A percentile compares a stretch with the other conserved stretches of the same genome.
phyloP scores from a whole-genome alignment of 2,113 vertebrate genomes.

The Dasyurus viverrinus region DNA sequence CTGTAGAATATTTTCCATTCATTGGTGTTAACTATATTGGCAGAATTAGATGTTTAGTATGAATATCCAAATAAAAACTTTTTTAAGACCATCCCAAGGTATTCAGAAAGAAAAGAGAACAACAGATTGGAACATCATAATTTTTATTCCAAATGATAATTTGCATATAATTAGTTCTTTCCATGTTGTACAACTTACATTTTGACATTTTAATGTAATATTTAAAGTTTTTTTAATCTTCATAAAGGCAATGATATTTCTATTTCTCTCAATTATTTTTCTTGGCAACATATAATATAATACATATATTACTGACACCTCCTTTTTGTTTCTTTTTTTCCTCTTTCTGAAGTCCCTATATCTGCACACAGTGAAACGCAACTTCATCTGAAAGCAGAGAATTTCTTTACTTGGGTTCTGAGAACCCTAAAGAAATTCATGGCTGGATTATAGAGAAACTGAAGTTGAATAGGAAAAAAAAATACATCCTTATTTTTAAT shows the following conservation, averaged over 20 bases:
- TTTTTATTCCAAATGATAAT: neutral
- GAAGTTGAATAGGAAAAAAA: neutral
- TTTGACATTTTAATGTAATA: neutral
- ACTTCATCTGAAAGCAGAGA: neutral
- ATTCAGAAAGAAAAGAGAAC: neutral
- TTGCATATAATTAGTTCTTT: conserved; percentile 34
- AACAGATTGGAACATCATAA: neutral
- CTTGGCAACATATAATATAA: too few species aligned
- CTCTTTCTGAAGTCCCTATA: neutral
- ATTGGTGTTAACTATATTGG: neutral
- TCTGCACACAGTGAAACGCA: neutral
- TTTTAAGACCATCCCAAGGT: conserved; percentile 30
- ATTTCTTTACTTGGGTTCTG: neutral
- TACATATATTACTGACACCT: neutral
- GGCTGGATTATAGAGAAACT: neutral
- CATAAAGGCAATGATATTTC: neutral
- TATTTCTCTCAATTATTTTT: neutral
- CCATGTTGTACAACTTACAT: neutral
- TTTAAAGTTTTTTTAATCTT: neutral
- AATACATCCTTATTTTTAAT: neutral
- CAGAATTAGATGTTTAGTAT: neutral
- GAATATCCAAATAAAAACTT: neutral
- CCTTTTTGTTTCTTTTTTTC: conserved; percentile 1
- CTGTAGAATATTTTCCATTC: neutral
- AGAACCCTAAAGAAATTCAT: neutral